Conservation (phyloP, 2,113 vertebrate genomes). For the Lucifuga dentata region DNA sequence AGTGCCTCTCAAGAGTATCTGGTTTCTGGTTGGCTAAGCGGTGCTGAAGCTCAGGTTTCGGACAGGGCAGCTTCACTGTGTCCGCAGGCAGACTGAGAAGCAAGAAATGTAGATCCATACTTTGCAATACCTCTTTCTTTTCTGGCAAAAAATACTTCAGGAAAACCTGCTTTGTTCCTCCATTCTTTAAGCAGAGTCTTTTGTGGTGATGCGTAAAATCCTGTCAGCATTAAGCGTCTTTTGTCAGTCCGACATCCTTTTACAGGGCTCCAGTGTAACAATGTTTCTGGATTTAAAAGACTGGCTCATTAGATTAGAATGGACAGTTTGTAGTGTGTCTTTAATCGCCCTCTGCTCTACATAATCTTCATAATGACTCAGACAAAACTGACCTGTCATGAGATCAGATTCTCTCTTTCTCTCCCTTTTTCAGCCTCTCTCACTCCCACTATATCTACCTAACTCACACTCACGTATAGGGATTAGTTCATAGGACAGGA, state of each 20-base stretch:
- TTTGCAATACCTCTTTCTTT: not conserved
- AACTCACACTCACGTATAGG: no score
- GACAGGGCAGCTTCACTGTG: constrained; percentile 36
- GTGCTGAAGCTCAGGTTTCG: constrained; percentile 70
- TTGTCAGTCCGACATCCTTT: not conserved
- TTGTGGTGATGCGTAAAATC: not conserved
- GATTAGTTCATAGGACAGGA: no score
- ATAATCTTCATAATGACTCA: constrained; percentile 57
- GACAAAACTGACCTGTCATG: constrained; percentile 45
- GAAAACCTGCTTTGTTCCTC: constrained; percentile 1
- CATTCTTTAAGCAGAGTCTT: not conserved
- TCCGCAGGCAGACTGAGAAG: constrained; percentile 5
- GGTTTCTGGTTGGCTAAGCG: constrained; percentile 59
- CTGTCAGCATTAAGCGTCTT: not conserved
- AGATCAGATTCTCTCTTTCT: constrained; percentile 13
- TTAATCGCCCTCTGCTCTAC: constrained; percentile 44
- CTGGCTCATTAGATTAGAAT: constrained; percentile 27
- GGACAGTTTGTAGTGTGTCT: constrained; percentile 13
- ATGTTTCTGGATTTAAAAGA: constrained; percentile 13
- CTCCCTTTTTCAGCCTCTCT: no score
- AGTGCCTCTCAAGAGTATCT: constrained; percentile 69
- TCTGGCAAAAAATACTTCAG: not conserved
- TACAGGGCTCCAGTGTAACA: not conserved
- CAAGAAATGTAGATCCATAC: not conserved
- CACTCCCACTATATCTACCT: no score